Conservation (phyloP, 1,140 invertebrate genomes). For the Ips nitidus region DNA sequence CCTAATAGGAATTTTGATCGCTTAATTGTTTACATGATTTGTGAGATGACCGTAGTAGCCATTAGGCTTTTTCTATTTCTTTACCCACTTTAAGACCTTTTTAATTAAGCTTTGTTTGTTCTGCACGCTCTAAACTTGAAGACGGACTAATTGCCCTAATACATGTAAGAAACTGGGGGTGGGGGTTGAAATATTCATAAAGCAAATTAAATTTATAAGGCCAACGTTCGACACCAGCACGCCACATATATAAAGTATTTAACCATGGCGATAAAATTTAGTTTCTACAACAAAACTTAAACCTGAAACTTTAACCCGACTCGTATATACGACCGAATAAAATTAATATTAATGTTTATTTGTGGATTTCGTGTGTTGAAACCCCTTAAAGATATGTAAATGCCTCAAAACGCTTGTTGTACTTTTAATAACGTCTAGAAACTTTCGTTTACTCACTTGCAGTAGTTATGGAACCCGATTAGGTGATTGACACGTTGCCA, state of each 20-base stretch:
- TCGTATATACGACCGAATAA: slow-evolving; percentile 24
- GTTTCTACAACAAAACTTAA: slow-evolving; percentile 32
- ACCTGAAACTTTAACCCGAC: slow-evolving; percentile 22
- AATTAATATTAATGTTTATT: slow-evolving; percentile 39
- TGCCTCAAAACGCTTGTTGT: slow-evolving; percentile 24
- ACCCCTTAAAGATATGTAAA: slow-evolving; percentile 30
- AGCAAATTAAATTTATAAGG: slow-evolving; percentile 2
- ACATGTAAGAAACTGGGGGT: too few relatives aligned
- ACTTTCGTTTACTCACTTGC: slow-evolving; percentile 7
- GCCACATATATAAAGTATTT: slow-evolving; percentile 8
- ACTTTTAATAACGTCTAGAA: slow-evolving; percentile 16
- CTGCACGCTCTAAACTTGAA: too few relatives aligned
- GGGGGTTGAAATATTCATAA: too few relatives aligned
- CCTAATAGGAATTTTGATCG: slow-evolving; percentile 37
- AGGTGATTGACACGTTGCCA: background rate
- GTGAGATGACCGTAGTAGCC: slow-evolving; percentile 22
- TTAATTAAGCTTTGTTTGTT: too few relatives aligned
- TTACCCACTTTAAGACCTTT: background rate
- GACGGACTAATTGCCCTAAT: too few relatives aligned
- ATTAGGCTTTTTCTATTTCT: slow-evolving; percentile 16
- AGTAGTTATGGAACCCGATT: background rate
- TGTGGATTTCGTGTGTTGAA: slow-evolving; percentile 33
- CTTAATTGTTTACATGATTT: slow-evolving; percentile 41
- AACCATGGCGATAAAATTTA: slow-evolving; percentile 27
- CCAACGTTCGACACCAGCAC: background rate